These are phyloP conservation scores for Eulemur coronatus DNA, from an alignment of 2,797 vertebrate species.

Conservation along the genomic window DNA sequence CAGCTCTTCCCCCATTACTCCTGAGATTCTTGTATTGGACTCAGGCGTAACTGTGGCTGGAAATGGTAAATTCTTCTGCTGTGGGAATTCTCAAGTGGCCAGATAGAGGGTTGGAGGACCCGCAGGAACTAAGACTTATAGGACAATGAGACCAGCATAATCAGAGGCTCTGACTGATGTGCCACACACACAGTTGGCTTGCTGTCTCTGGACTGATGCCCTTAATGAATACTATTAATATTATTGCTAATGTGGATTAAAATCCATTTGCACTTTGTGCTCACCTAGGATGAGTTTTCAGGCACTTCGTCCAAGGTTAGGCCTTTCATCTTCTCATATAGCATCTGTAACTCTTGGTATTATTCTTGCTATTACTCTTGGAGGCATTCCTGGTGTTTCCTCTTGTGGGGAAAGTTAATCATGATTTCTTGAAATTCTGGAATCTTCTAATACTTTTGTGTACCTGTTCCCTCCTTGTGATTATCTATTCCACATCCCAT, in stretches of 20 bases:
- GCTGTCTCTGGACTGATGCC: neutral
- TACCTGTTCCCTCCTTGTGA: neutral
- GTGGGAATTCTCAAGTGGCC: neutral
- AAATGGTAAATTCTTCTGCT: neutral
- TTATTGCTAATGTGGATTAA: neutral
- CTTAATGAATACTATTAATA: no score
- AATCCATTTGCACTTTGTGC: neutral
- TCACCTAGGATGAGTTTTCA: neutral
- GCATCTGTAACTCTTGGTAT: neutral
- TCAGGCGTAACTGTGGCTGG: neutral
- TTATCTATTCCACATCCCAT: neutral
- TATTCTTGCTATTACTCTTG: neutral
- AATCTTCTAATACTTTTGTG: neutral
- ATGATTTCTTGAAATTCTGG: neutral
- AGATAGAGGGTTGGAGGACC: neutral
- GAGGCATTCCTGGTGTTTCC: neutral
- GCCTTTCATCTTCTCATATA: neutral
- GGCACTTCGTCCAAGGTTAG: neutral
- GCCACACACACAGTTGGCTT: neutral
- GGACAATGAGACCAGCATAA: neutral
- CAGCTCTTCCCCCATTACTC: neutral
- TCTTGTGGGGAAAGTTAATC: neutral
- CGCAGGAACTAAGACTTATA: neutral
- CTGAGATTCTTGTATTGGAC: neutral
- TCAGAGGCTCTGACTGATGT: neutral